A percentile compares a stretch with the other conserved stretches of the same genome.
Evolutionary conservation across 2,888 invertebrate species (phyloP).

Genomic region (Coleophora flavipennella): DNA sequence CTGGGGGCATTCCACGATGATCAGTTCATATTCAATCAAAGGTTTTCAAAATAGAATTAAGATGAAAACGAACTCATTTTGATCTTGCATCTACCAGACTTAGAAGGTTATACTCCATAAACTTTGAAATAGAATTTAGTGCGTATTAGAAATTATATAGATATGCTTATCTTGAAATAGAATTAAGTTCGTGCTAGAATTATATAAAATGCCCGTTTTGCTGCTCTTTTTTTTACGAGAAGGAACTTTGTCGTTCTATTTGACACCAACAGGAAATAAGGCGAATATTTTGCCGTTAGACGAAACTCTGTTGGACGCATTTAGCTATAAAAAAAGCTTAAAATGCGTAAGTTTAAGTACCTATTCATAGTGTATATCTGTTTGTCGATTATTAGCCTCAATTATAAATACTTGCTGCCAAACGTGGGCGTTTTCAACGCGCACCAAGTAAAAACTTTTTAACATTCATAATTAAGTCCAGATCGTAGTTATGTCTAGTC

Average conservation of each 20-base stretch:
- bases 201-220: no score
- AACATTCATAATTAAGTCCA: conserved; percentile 66
- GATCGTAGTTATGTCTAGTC: conserved; percentile 53
- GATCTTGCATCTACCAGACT: no score
- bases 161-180: no score
- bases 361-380: conserved; percentile 19
- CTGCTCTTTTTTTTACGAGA: conserved; percentile 6
- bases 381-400: conserved; percentile 28
- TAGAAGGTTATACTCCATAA: no score
- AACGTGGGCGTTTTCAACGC: conserved; percentile 50
- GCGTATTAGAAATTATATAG: no score
- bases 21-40: conserved; percentile 64
- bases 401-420: conserved; percentile 42
- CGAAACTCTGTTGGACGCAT: neutral
- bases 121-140: no score
- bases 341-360: no score
- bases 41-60: conserved; percentile 23
- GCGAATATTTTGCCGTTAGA: conserved; percentile 21
- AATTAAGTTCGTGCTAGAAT: conserved; percentile 7
- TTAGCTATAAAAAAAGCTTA: conserved; percentile 16
- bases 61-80: neutral
- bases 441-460: conserved; percentile 45
- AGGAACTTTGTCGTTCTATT: conserved; percentile 23
- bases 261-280: conserved; percentile 52
- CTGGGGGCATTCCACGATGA: conserved; percentile 48